Conservation (phyloP, 2,888 invertebrate species). For the Marasmarcha lunaedactyla region DNA sequence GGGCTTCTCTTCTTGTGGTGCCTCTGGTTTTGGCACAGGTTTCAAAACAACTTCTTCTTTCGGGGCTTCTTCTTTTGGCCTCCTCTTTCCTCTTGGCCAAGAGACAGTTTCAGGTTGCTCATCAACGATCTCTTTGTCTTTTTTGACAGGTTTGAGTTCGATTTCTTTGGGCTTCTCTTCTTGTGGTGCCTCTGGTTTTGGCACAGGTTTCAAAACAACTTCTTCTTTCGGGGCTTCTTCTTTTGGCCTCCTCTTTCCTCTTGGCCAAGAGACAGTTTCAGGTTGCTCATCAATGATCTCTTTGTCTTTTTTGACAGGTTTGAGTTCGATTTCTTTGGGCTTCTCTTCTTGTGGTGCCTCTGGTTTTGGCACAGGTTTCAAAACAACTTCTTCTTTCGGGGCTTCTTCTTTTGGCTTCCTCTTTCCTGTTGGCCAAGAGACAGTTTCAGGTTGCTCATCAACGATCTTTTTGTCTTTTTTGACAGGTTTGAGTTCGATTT, state of each 20-base stretch:
- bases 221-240: conserved; percentile 22
- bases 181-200: conserved; percentile 24
- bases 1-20: conserved; percentile 20
- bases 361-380: too few species aligned
- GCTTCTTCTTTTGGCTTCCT: too few species aligned
- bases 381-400: too few species aligned
- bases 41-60: conserved; percentile 56
- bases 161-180: conserved; percentile 46
- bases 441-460: too few species aligned
- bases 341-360: too few species aligned
- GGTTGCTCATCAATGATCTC: too few species aligned
- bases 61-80: conserved; percentile 35
- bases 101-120: conserved; percentile 27
- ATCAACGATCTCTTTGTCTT: conserved; percentile 25
- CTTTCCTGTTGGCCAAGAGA: too few species aligned
- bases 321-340: too few species aligned
- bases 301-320: too few species aligned
- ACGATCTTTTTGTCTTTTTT: too few species aligned
- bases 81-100: conserved; percentile 34
- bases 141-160: conserved; percentile 34
- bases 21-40: conserved; percentile 29
- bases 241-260: conserved; percentile 22
- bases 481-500: too few species aligned
- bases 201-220: conserved; percentile 24
- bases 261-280: conserved; percentile 27